phyloP scores from a whole-genome alignment of 2,888 invertebrate species.

The Colostygia pectinataria region DNA sequence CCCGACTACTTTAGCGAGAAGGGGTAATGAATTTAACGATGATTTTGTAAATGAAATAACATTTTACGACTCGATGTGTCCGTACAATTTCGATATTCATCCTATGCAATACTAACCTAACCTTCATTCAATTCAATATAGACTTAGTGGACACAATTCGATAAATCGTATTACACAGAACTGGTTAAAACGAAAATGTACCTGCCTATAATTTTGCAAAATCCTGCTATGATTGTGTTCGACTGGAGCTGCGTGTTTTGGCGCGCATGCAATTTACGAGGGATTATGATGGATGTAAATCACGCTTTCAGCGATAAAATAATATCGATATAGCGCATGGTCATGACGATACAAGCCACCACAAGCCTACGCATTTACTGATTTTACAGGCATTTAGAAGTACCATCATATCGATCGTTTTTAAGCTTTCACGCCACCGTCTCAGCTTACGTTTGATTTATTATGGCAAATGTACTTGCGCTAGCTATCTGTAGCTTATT shows the following conservation, averaged over 20 bases:
- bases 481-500: background rate
- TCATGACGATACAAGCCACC: too few relatives aligned
- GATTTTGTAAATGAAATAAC: background rate
- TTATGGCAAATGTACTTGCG: background rate
- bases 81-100: too few relatives aligned
- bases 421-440: too few relatives aligned
- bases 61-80: too few relatives aligned
- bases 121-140: too few relatives aligned
- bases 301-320: slow-evolving; percentile 26
- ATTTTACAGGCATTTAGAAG: too few relatives aligned
- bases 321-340: background rate
- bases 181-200: slow-evolving; percentile 8
- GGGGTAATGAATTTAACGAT: background rate
- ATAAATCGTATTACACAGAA: background rate
- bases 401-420: too few relatives aligned
- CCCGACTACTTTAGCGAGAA: background rate
- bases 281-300: slow-evolving; percentile 55
- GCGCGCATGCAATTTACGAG: slow-evolving; percentile 39
- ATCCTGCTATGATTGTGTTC: slow-evolving; percentile 27
- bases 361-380: too few relatives aligned
- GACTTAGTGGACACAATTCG: background rate
- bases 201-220: slow-evolving; percentile 12
- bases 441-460: too few relatives aligned
- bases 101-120: too few relatives aligned
- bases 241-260: slow-evolving; percentile 21